Conservation (phyloP, 2,888 invertebrate species). For the Altica lythri region DNA sequence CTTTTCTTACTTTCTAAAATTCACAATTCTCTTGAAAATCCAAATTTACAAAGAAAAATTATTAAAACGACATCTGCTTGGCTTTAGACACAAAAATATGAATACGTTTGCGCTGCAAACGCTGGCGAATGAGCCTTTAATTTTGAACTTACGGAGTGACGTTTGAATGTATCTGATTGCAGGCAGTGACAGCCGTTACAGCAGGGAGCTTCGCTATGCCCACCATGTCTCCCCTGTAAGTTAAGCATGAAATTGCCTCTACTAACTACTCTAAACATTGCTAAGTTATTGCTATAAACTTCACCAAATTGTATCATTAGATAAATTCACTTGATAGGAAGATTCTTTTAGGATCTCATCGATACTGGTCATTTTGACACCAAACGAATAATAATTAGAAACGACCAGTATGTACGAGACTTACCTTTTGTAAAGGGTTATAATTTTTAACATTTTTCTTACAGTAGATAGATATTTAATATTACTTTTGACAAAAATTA, state of each 20-base stretch:
- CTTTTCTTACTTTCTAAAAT: background rate
- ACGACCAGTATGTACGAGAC: no score
- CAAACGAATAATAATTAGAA: no score
- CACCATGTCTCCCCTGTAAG: slow-evolving; percentile 64
- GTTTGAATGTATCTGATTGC: slow-evolving; percentile 35
- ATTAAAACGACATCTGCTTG: slow-evolving; percentile 12
- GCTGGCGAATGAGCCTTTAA: slow-evolving; percentile 22
- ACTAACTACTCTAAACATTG: slow-evolving; percentile 48
- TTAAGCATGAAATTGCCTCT: slow-evolving; percentile 50
- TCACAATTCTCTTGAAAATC: background rate
- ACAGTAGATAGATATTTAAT: no score
- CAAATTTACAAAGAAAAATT: background rate
- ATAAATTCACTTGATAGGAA: no score
- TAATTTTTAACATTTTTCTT: no score
- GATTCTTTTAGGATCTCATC: no score
- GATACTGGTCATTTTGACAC: no score
- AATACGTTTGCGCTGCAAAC: slow-evolving; percentile 34
- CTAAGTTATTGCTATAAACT: no score
- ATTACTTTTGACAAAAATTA: no score
- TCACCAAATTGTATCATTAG: no score
- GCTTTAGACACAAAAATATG: slow-evolving; percentile 7
- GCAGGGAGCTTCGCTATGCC: slow-evolving; percentile 54
- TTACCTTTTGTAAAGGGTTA: no score
- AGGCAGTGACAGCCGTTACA: slow-evolving; percentile 51
- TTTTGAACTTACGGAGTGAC: slow-evolving; percentile 53